A percentile compares a stretch with the other conserved stretches of the same genome.
These are phyloP conservation scores for Chlamydotis undulata DNA, from an alignment of 2,113 vertebrate species.

Conservation along the genomic window DNA sequence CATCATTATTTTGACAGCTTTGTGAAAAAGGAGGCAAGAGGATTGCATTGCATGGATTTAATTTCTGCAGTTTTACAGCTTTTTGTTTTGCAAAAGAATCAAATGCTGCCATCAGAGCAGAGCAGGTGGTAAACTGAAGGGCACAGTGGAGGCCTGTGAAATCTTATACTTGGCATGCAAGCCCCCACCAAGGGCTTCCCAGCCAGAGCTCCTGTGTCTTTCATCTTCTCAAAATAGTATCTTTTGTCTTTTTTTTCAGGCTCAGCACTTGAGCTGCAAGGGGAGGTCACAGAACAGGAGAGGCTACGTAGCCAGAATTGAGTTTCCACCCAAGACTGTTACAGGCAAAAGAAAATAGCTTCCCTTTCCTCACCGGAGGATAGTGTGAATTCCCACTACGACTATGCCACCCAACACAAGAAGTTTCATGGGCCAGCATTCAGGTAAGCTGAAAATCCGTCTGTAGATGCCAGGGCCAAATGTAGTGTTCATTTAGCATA, in stretches of 20 bases:
- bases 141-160: neutral
- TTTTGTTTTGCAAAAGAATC: slow-evolving; percentile 28
- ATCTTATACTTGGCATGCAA: neutral
- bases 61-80: slow-evolving; percentile 49
- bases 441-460: neutral
- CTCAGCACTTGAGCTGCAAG: neutral
- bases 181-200: neutral
- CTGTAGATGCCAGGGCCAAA: neutral
- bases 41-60: neutral
- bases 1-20: slow-evolving; percentile 60
- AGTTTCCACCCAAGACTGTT: neutral
- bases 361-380: neutral
- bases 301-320: neutral
- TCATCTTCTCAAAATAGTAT: neutral
- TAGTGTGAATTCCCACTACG: neutral
- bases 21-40: slow-evolving; percentile 33
- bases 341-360: neutral
- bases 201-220: neutral
- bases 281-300: neutral
- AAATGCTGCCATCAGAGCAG: neutral
- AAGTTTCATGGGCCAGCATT: neutral
- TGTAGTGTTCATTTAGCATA: neutral
- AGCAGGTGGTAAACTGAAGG: slow-evolving; percentile 29
- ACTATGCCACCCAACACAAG: neutral
- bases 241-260: neutral